Conservation (phyloP, 2,888 invertebrate genomes). For the Acanthacorydalis orientalis region DNA sequence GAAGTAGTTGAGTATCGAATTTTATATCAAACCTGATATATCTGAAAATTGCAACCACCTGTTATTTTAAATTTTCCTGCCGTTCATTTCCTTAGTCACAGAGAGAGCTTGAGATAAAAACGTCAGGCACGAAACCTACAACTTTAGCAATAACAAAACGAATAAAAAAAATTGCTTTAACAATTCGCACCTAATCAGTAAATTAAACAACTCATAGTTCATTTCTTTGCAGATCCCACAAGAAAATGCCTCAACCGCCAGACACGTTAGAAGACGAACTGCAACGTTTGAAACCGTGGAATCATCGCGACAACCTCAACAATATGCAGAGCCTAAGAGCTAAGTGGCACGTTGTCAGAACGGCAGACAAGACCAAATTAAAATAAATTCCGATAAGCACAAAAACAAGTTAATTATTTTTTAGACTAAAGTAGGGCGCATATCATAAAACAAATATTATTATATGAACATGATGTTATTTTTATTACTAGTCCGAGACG, state of each 20-base stretch:
- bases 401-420: too few species aligned
- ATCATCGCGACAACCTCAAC: conserved; percentile 19
- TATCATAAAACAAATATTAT: conserved; percentile 2
- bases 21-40: too few species aligned
- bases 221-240: not conserved
- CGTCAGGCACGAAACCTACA: too few species aligned
- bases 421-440: not conserved
- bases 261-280: conserved; percentile 21
- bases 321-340: conserved; percentile 21
- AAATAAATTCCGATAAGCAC: not conserved
- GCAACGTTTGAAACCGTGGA: conserved; percentile 25
- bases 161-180: too few species aligned
- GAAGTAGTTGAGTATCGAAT: too few species aligned
- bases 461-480: not conserved
- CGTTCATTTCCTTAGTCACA: too few species aligned
- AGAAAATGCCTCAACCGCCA: not conserved
- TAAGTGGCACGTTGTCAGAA: conserved; percentile 15
- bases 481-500: conserved; percentile 2
- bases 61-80: too few species aligned
- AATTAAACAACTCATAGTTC: not conserved
- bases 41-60: too few species aligned
- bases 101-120: too few species aligned
- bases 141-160: too few species aligned
- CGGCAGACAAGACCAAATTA: not conserved
- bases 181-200: not conserved